phyloP scores from a whole-genome alignment of 2,888 invertebrate species.

The Hermaeophaga mercurialis region DNA sequence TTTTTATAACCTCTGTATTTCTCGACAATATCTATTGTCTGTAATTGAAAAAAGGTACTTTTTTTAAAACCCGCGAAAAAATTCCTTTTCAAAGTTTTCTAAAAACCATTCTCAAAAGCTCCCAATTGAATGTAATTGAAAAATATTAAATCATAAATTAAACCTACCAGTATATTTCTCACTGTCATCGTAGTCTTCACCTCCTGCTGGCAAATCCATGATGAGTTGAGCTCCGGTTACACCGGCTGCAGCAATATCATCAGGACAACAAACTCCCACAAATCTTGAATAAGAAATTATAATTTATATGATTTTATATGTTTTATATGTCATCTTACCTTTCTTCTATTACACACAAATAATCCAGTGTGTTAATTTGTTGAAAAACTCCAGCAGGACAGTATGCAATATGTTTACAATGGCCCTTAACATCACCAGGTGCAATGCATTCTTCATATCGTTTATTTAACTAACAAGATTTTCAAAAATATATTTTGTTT shows the following conservation, averaged over 20 bases:
- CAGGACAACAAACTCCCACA: slow-evolving; percentile 79
- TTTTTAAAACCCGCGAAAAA: no score
- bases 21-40: no score
- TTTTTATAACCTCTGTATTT: no score
- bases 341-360: slow-evolving; percentile 72
- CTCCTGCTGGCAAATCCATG: slow-evolving; percentile 61
- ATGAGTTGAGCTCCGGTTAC: slow-evolving; percentile 52
- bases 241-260: slow-evolving; percentile 55
- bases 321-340: slow-evolving; percentile 57
- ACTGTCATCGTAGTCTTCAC: slow-evolving; percentile 59
- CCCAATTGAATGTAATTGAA: no score
- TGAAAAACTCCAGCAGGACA: slow-evolving; percentile 60
- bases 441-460: slow-evolving; percentile 65
- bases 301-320: neutral
- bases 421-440: slow-evolving; percentile 65
- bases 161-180: slow-evolving; percentile 55
- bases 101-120: no score
- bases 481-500: neutral
- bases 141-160: no score
- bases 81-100: no score
- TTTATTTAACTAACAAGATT: slow-evolving; percentile 62
- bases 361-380: slow-evolving; percentile 66
- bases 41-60: no score
- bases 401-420: slow-evolving; percentile 70
- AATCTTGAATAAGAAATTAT: slow-evolving; percentile 52